Percentiles rank a stretch among this genome's conserved stretches.
Evolutionary conservation across 2,113 vertebrate species (phyloP).

Genomic region (Scomber japonicus): DNA sequence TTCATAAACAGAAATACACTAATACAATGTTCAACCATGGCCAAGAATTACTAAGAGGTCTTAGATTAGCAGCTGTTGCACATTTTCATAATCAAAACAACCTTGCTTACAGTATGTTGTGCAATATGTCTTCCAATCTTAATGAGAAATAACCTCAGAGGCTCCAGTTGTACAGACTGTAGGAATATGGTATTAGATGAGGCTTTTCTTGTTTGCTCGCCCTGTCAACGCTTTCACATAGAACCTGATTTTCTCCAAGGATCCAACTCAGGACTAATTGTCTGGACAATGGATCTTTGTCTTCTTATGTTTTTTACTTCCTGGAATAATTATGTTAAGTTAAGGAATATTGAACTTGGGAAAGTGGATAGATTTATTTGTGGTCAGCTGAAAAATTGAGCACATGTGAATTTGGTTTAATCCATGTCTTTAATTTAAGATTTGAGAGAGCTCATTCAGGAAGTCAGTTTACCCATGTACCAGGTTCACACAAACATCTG

Average conservation of each 20-base stretch:
- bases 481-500: background rate
- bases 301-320: background rate
- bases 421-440: background rate
- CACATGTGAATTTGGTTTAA: too few species aligned
- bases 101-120: background rate
- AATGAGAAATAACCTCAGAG: slow-evolving; percentile 2
- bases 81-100: slow-evolving; percentile 32
- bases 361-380: too few species aligned
- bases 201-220: slow-evolving; percentile 19
- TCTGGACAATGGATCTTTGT: slow-evolving; percentile 14
- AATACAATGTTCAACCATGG: background rate
- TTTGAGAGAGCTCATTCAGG: slow-evolving; percentile 1
- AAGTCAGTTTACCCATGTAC: background rate
- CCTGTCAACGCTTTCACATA: slow-evolving; percentile 35
- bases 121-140: slow-evolving; percentile 18
- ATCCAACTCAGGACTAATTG: background rate
- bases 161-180: background rate
- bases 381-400: too few species aligned
- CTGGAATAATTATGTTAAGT: background rate
- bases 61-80: slow-evolving; percentile 43
- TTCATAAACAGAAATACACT: slow-evolving; percentile 3
- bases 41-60: background rate
- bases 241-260: slow-evolving; percentile 22
- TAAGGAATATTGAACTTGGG: too few species aligned
- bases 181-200: background rate